Base-by-base conservation (phyloP, 2,888 invertebrate species). In the Ceriagrion tenellum region DNA sequence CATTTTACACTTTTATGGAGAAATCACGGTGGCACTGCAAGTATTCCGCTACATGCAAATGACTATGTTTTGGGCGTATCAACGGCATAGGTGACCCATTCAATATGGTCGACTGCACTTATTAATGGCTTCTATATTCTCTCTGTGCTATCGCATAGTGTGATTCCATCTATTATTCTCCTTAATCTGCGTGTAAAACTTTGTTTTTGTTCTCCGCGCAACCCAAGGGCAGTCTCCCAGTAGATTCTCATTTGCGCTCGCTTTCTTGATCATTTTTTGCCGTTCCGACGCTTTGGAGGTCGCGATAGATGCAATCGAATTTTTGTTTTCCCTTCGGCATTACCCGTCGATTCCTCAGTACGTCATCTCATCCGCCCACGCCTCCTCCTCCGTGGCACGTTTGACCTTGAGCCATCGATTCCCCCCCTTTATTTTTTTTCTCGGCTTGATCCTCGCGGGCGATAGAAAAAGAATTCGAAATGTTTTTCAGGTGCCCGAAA, bases 381-480 rank as follows among this genome's bases (percentile, higher is more conserved):
- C 81, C 8, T 81, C 30, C 8, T 81, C 30, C 81, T 26, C 69
- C 69, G 40, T 47, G 59, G 20, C 63, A 55, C 89, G 40, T 91
- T 69, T 47, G 93, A 74, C 93, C 93, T 93, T 93, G 93, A 69
- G 47, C 13, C 63, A 4, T 47, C 55, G n/a, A n/a, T n/a, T 63
- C 63, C 35, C 35, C 40, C 35, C 30, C 47, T 69, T 93, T 26
- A 74, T 47, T 69, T 59, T 93, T 93, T 91, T 91, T 59, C 59
- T 63, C 47, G 8, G 63, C 93, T 93, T 93, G 81, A 81, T 81
- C 81, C 93, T 47, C 69, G 63, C 13, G 93, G 40, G 47, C 35
- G 81, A 81, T 81, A 35, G 35, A 81, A 35, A 20, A 13, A 13
- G 35, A 81, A 81, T 81, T 81, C 81, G 35, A 81, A 81, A 81